Evolutionary conservation across 2,113 vertebrate species (phyloP), one percentile per base, ranked within the genome.

Genomic region (Acanthisitta chloris): DNA sequence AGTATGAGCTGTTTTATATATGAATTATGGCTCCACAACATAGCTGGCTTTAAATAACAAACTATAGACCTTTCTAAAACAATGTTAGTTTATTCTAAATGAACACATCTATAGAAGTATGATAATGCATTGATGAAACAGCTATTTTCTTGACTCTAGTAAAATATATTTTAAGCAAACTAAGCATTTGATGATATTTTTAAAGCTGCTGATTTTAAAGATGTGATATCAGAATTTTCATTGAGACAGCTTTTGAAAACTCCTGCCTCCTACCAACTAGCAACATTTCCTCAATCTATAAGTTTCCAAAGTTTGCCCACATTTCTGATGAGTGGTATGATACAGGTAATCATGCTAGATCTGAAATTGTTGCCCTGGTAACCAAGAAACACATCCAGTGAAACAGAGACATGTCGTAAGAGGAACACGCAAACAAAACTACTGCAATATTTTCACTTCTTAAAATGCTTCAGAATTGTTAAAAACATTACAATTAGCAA

Each of bases 281-380:
- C 69, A 92, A 48, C 69, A 43, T 90, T 96, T 96, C 82, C 72
- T 86, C 55, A 70, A 6, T 81, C 54, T 55, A 81, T 51, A 81
- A 83, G 55, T 93, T 96, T 59, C 74, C 67, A 55, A 69, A 90
- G 77, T 94, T 95, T 92, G 88, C 96, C 88, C 90, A 92, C 76
- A 86, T 88, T 80, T 92, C 65, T 90, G 92, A 92, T 95, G 65
- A 55, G 62, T 58, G 80, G 14, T 72, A 26, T 3, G 93, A 97
- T 97, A 95, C 61, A 88, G 94, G 77, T 93, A 81, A 81, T 94
- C 94, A 24, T 48, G 81, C 49, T 34, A 70, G 36, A 80, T 94
- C 88, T 92, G 57, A 79, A 79, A 52, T 13, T 42, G 93, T 93
- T 95, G 80, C 83, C 85, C 25, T 88, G 86, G 92, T 57, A 86